phyloP scores from a whole-genome alignment of 2,888 invertebrate species.

The Lypha dubia region DNA sequence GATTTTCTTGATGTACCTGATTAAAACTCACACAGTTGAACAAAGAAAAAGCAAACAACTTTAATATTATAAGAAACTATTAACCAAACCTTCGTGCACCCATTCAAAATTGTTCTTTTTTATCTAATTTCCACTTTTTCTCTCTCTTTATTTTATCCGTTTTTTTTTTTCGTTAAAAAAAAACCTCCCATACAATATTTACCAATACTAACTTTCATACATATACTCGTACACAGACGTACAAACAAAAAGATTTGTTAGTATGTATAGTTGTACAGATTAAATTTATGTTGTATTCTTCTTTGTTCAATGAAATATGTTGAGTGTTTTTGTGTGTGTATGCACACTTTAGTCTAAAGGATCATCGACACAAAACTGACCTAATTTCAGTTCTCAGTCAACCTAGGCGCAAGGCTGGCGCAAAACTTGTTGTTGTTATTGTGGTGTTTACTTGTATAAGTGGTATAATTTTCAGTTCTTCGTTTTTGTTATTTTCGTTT shows the following conservation, averaged over 20 bases:
- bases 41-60: constrained; percentile 5
- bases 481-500: constrained; percentile 33
- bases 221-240: too few relatives aligned
- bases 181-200: not conserved
- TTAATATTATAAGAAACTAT: constrained; percentile 7
- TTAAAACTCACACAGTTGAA: constrained; percentile 13
- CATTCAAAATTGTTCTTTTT: constrained; percentile 55
- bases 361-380: constrained; percentile 84
- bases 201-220: constrained; percentile 15
- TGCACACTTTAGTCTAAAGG: constrained; percentile 78
- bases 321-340: constrained; percentile 32
- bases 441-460: not conserved
- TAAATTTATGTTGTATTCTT: constrained; percentile 46
- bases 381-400: constrained; percentile 82
- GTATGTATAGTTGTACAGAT: constrained; percentile 57
- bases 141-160: not conserved
- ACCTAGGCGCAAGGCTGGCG: constrained; percentile 78
- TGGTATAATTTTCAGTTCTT: constrained; percentile 39
- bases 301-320: constrained; percentile 39
- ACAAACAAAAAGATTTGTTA: constrained; percentile 1
- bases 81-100: constrained; percentile 32
- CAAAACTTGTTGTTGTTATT: constrained; percentile 38
- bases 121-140: constrained; percentile 24
- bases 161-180: not conserved
- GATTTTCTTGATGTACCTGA: not conserved